Evolutionary conservation across 2,888 invertebrate species (phyloP), one percentile per base, ranked within the genome.

Genomic region (Synanthedon tipuliformis): DNA sequence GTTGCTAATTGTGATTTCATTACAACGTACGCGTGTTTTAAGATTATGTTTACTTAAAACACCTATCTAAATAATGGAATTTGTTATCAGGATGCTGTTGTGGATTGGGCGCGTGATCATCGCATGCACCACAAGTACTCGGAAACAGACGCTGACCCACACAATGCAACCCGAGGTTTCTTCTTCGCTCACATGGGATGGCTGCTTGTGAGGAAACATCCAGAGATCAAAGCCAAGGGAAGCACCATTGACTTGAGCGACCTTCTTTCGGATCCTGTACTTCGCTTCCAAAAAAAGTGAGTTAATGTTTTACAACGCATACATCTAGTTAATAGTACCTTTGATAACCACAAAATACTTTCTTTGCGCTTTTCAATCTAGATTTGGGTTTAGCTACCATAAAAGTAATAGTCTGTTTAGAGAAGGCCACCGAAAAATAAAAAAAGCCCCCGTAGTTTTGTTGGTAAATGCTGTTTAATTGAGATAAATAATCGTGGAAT

Each of bases 111-210:
- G 0, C 88, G 93, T 55, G 94, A 94, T 69, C 93, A 94, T 82
- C 89, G 95, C 61, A 93, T 95, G 70, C 95, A 97, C 76, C 97
- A 97, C 88, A 97, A 97, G 75, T 97, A 92, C 88, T 94, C 94
- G 16, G 97, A 97, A 74, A 97, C 97, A 0, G 93, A 97, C 73
- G 97, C 96, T 2, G 97, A 97, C 81, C 97, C 97, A 0, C 96
- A 97, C 76, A 96, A 97, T 75, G 95, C 96, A 1, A 94, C 90
- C 1, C 88, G 97, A 50, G 98, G 98, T 3, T 97, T 98, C 88
- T 98, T 98, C 90, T 98, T 98, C 82, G 91, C 97, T 1, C 98
- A 98, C 78, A 89, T 98, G 54, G 98, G 98, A 55, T 98, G 98
- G 98, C 86, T 98, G 56, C 77, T 98, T 55, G 93, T 93, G 71